Evolutionary conservation across 2,113 vertebrate genomes (phyloP), one percentile per base, ranked within the genome.

Genomic region (Rhinoptilus africanus): DNA sequence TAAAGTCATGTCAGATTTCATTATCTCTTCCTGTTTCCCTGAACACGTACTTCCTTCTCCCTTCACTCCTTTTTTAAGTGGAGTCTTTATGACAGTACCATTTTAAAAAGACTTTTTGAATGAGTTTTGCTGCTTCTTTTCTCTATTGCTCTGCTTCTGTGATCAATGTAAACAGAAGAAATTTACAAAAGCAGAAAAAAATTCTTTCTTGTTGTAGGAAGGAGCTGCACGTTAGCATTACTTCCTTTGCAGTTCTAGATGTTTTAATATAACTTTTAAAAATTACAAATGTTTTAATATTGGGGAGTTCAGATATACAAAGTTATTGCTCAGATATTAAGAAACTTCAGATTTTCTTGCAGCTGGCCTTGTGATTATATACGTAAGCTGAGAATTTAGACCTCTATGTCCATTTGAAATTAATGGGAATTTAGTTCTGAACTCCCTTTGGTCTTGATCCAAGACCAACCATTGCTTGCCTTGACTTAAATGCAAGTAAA

Each of bases 391-490:
- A 81, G 54, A 96, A 74, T 89, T 71, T 86, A 74, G 76, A 89
- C 45, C 64, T 86, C 64, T 91, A 84, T 93, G 87, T 92, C 76
- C 56, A 81, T 84, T 93, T 95, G 83, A 93, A 96, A 91, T 87
- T 92, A 95, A 81, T 91, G 41, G 30, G 64, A 96, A 74, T 97
- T 93, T 89, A 95, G 32, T 89, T 92, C 89, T 92, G 77, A 93
- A 59, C 56, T 95, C 86, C 76, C 86, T 95, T 89, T 92, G 76
- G 83, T 87, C 83, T 89, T 81, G 54, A 89, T 91, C 91, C 93
- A 89, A n/a, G 89, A 96, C 95, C 69, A 74, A 6, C n/a, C n/a
- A n/a, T 91, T 89, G 56, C 47, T 92, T 93, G 47, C 59, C 41
- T 71, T 86, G 76, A 74, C 92, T 95, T 78, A 74, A 85, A 81